These are phyloP conservation scores for Daktulosphaira vitifoliae DNA, from an alignment of 1,140 invertebrate species.

Conservation along the genomic window DNA sequence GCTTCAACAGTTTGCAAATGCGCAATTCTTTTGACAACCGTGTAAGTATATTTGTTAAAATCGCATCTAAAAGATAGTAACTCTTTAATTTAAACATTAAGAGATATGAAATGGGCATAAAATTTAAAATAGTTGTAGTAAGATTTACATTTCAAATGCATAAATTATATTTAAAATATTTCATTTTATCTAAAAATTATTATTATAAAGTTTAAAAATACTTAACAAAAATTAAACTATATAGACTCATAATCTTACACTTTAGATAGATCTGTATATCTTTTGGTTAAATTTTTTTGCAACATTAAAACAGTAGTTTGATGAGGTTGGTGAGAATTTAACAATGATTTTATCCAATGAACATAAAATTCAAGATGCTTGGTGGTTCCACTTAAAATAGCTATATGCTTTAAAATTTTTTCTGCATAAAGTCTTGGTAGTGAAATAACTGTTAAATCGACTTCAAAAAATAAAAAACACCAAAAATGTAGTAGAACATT, in stretches of 20 bases:
- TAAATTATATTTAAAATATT: too few relatives aligned
- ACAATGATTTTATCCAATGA: conserved; percentile 61
- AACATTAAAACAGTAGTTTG: conserved; percentile 60
- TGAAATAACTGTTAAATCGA: conserved; percentile 59
- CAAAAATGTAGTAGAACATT: conserved; percentile 6
- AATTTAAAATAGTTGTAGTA: too few relatives aligned
- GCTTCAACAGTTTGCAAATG: not conserved
- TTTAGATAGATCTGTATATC: conserved; percentile 72
- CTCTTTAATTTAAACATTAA: conserved; percentile 36
- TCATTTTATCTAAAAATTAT: too few relatives aligned
- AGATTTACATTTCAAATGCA: too few relatives aligned
- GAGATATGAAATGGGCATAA: too few relatives aligned
- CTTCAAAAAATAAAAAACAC: conserved; percentile 48
- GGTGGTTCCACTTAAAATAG: conserved; percentile 61
- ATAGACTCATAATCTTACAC: too few relatives aligned
- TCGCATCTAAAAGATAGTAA: conserved; percentile 59
- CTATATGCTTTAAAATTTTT: conserved; percentile 60
- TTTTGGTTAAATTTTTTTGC: conserved; percentile 71
- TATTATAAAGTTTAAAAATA: too few relatives aligned
- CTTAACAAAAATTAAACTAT: too few relatives aligned
- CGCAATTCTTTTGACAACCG: conserved; percentile 52
- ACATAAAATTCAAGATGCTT: conserved; percentile 83
- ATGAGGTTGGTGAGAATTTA: conserved; percentile 47
- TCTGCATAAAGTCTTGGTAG: conserved; percentile 68
- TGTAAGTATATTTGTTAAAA: conserved; percentile 68